Evolutionary conservation across 2,888 invertebrate genomes (phyloP), one percentile per base, ranked within the genome.

Genomic region (Xanthia togata): DNA sequence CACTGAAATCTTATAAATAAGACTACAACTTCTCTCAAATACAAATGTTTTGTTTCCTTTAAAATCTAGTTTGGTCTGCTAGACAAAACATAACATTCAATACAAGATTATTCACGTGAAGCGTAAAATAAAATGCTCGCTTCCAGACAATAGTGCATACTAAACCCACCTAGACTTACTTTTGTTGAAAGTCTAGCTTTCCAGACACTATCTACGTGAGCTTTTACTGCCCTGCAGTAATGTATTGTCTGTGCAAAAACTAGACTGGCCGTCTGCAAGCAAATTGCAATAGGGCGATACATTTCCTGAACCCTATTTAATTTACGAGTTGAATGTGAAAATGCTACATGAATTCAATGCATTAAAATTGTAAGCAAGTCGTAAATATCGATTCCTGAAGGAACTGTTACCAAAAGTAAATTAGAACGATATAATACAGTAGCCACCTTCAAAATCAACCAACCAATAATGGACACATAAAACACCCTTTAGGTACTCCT

Each of bases 131-230:
- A 76, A 83, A 79, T 53, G 73, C 41, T 81, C 70, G 35, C 65
- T 35, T 59, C 47, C 70, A 73, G 78, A 63, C 73, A 57, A 70
- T 14, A 55, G 47, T 65, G 47, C 20, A 62, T 26, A 14, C 50
- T 79, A 60, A 74, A 78, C 64, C 63, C 35, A 72, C 38, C 63
- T 62, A 70, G 44, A 75, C 57, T 71, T 74, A 82, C 72, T 77
- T 82, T 65, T 53, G 73, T 84, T 72, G 78, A 78, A 75, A 67
- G 71, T 84, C 84, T 83, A 78, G 85, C 85, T 74, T 78, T 70
- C 74, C 65, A 84, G 78, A 81, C 83, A 70, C 70, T 71, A 79
- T 71, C 50, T 82, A 80, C 69, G 71, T 70, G 71, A 80, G 80
- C 80, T 80, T 80, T 73, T 83, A 82, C 72, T 73, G 62, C 57